A percentile compares a stretch with the other conserved stretches of the same genome.
These are phyloP conservation scores for Trypoxylus dichotomus DNA, from an alignment of 1,140 invertebrate genomes.

Conservation along the genomic window DNA sequence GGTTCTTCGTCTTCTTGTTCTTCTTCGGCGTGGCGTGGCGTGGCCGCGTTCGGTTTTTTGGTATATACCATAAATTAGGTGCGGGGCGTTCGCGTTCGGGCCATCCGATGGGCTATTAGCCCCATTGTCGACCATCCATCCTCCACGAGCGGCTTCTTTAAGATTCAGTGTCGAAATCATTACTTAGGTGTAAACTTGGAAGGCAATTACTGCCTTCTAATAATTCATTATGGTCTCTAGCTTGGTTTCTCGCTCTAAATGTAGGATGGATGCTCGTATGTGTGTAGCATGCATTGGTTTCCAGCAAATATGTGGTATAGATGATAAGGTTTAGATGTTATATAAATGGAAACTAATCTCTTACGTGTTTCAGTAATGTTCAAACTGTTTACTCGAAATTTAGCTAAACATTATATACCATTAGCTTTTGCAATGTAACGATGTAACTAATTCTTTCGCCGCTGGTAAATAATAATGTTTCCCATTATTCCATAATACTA, in stretches of 20 bases:
- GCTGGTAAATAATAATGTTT: no score
- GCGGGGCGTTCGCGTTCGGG: constrained; percentile 7
- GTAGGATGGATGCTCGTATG: no score
- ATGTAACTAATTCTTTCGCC: no score
- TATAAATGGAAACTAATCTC: no score
- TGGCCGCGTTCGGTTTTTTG: constrained; percentile 38
- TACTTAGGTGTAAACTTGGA: constrained; percentile 55
- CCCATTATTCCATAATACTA: no score
- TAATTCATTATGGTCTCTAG: constrained; percentile 48
- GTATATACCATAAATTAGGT: constrained; percentile 52
- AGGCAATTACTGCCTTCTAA: constrained; percentile 50
- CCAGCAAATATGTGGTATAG: no score
- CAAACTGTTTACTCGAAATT: no score
- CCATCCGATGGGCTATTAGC: constrained; percentile 36
- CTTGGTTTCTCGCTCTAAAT: neutral
- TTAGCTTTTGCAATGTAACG: no score
- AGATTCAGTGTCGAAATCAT: constrained; percentile 56
- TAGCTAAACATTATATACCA: no score
- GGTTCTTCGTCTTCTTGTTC: neutral
- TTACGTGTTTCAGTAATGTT: no score
- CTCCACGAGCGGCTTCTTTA: constrained; percentile 46
- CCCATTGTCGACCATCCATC: constrained; percentile 44
- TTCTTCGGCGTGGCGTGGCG: neutral
- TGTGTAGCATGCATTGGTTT: no score
- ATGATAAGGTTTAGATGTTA: no score